phyloP scores from a whole-genome alignment of 2,797 vertebrate species.

The Aulostomus chinensis region DNA sequence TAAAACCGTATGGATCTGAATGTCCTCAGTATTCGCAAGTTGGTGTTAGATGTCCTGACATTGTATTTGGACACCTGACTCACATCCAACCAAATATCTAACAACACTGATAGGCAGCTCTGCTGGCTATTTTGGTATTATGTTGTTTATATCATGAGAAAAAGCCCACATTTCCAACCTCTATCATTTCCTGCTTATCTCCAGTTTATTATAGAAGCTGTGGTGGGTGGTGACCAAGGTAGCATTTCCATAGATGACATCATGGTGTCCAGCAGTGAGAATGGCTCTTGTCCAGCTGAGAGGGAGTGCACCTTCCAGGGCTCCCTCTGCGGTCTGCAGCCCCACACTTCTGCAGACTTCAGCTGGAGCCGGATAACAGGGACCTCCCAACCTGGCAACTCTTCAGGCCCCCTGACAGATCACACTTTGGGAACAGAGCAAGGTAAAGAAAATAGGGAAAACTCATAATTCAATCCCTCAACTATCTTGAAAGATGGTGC shows the following conservation, averaged over 20 bases:
- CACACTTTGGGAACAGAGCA: constrained; percentile 79
- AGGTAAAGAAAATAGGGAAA: too few species aligned
- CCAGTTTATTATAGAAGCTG: constrained; percentile 80
- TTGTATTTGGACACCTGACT: too few species aligned
- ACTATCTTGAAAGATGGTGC: too few species aligned
- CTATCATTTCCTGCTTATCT: constrained; percentile 3
- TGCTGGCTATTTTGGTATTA: too few species aligned
- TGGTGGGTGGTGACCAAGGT: constrained; percentile 61
- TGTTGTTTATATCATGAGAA: too few species aligned
- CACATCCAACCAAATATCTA: too few species aligned
- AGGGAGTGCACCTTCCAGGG: constrained; percentile 83
- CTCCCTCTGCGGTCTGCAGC: constrained; percentile 76
- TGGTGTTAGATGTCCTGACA: too few species aligned
- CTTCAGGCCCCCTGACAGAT: constrained; percentile 68
- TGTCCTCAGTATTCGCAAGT: too few species aligned
- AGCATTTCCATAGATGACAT: constrained; percentile 78
- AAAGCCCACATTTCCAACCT: neutral
- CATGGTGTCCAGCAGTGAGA: constrained; percentile 45
- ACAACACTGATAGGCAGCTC: too few species aligned
- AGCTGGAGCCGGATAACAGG: constrained; percentile 73
- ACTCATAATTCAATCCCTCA: too few species aligned
- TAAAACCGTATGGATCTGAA: too few species aligned
- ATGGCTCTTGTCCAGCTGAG: constrained; percentile 74
- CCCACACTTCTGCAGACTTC: constrained; percentile 43
- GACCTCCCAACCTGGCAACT: constrained; percentile 44